A percentile compares a stretch with the other conserved stretches of the same genome.
These are phyloP conservation scores for Smutsia temminckii DNA, from an alignment of 2,797 vertebrate species.

Conservation along the genomic window DNA sequence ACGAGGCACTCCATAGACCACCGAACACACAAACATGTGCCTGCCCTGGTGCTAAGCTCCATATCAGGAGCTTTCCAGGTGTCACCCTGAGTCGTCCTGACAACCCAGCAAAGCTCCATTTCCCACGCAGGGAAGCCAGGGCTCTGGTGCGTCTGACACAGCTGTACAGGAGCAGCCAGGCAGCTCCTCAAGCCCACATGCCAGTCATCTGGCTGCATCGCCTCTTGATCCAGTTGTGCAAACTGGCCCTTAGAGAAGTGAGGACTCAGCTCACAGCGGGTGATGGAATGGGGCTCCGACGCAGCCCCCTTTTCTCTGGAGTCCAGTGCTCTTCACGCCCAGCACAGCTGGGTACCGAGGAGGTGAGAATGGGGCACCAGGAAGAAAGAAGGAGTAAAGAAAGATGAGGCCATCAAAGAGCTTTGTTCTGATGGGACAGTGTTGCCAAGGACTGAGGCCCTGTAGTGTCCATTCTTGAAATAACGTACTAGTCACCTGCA, in stretches of 20 bases:
- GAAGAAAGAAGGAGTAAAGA: neutral
- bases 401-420: neutral
- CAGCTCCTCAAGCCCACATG: neutral
- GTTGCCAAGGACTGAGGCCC: neutral
- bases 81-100: neutral
- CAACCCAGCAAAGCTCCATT: neutral
- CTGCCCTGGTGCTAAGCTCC: neutral
- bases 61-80: neutral
- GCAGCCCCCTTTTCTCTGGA: neutral
- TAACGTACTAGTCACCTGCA: neutral
- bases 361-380: neutral
- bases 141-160: fast-evolving
- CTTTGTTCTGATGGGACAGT: neutral
- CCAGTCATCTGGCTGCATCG: fast-evolving
- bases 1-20: fast-evolving
- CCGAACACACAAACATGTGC: fast-evolving
- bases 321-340: neutral
- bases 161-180: fast-evolving
- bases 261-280: neutral
- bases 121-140: fast-evolving
- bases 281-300: neutral
- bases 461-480: neutral
- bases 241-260: neutral
- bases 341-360: too few species aligned
- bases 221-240: neutral